A percentile compares a stretch with the other conserved stretches of the same genome.
Evolutionary conservation across 2,888 invertebrate genomes (phyloP).

Genomic region (Cosmorhoe ocellata): DNA sequence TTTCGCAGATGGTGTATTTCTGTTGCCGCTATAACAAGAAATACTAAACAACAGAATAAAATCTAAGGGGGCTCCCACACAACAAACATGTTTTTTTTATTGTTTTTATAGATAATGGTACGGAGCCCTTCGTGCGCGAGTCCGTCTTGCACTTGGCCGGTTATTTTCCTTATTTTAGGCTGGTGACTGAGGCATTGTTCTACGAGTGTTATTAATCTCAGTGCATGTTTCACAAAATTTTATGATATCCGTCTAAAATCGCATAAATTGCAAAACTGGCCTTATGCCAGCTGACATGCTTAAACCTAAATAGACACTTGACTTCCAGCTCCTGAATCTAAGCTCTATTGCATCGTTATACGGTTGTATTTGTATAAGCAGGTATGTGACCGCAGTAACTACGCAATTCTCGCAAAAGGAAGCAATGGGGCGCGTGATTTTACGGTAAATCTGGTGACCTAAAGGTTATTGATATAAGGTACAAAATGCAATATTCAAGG

Average conservation of each 20-base stretch:
- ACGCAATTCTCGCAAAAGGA: neutral
- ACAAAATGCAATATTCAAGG: no score
- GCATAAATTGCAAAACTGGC: conserved; percentile 57
- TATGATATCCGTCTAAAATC: conserved; percentile 56
- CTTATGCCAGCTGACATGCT: conserved; percentile 36
- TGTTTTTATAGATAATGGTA: no score
- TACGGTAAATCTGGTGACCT: no score
- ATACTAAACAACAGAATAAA: no score
- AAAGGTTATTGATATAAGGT: no score
- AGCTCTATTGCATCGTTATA: neutral
- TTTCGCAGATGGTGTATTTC: no score
- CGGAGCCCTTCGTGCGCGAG: no score
- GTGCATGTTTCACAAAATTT: conserved; percentile 45
- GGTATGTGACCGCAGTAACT: neutral
- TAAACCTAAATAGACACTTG: conserved; percentile 6
- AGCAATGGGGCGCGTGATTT: no score
- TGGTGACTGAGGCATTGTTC: neutral
- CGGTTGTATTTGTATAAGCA: neutral
- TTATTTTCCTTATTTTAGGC: neutral
- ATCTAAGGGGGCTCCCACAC: no score
- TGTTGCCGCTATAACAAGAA: no score
- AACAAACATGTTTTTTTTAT: no score
- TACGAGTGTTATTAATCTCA: neutral
- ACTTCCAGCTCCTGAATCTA: neutral
- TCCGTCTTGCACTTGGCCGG: no score